A percentile compares a stretch with the other conserved stretches of the same genome.
These are phyloP conservation scores for Oreochromis niloticus DNA, from an alignment of 2,113 vertebrate genomes.

Conservation along the genomic window DNA sequence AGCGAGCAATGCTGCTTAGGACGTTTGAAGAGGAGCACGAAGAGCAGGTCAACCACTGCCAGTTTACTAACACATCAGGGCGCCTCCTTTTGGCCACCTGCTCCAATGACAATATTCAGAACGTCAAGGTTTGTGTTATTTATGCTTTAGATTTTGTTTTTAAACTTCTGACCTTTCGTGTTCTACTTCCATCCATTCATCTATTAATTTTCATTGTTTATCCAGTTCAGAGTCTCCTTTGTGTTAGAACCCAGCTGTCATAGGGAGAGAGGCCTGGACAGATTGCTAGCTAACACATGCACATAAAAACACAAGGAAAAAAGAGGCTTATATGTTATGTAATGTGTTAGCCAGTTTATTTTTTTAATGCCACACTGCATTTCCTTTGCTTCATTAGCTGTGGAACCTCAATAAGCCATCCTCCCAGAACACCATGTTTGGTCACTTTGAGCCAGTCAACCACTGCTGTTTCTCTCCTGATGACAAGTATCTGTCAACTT, in stretches of 20 bases:
- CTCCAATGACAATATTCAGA: conserved; percentile 80
- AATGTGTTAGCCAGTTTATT: neutral
- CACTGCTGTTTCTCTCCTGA: conserved; percentile 95
- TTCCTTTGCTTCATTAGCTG: conserved; percentile 64
- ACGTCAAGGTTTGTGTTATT: conserved; percentile 65
- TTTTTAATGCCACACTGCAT: neutral
- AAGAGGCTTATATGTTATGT: neutral
- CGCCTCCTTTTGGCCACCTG: conserved; percentile 85
- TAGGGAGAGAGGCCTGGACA: neutral
- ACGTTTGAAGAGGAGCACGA: conserved; percentile 82
- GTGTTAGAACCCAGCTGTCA: neutral
- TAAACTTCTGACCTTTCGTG: neutral
- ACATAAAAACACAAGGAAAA: neutral
- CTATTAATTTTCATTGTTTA: neutral
- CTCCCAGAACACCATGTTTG: conserved; percentile 92
- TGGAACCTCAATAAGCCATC: conserved; percentile 83
- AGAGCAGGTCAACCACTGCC: conserved; percentile 91
- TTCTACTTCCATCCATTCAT: neutral
- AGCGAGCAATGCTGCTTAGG: conserved; percentile 70
- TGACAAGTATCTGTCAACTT: conserved; percentile 84
- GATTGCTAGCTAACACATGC: neutral
- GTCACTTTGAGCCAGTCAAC: conserved; percentile 80
- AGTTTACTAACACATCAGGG: conserved; percentile 78
- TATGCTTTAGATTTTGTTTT: neutral
- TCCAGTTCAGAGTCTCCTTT: neutral